phyloP scores from a whole-genome alignment of 2,797 vertebrate genomes.

The Neoniphon sammara region DNA sequence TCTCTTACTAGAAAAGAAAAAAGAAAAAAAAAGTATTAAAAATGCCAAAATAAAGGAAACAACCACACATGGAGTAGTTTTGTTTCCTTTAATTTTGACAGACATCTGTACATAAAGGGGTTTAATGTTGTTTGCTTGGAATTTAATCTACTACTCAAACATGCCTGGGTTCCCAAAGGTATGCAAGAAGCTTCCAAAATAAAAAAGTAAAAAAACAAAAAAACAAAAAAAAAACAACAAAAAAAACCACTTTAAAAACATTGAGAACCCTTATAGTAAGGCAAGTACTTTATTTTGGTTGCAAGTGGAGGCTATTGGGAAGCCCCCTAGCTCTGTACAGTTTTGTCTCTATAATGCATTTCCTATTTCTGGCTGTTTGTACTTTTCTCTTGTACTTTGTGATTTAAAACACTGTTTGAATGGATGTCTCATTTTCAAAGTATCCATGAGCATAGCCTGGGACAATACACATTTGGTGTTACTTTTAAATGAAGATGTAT shows the following conservation, averaged over 20 bases:
- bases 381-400: constrained; percentile 41
- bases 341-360: constrained; percentile 43
- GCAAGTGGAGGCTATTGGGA: constrained; percentile 38
- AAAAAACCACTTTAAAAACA: constrained; percentile 43
- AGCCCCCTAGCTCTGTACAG: constrained; percentile 1
- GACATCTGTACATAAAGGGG: constrained; percentile 32
- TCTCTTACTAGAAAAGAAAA: constrained; percentile 6
- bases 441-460: constrained; percentile 6
- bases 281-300: constrained; percentile 25
- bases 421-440: constrained; percentile 39
- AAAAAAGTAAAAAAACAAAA: background rate
- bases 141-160: constrained; percentile 5
- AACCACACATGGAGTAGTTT: constrained; percentile 13
- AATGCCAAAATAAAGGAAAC: constrained; percentile 42
- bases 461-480: constrained; percentile 36
- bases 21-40: constrained; percentile 17
- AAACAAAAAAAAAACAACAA: no score
- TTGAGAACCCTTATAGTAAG: background rate
- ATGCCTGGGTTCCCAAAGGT: constrained; percentile 7
- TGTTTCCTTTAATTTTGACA: constrained; percentile 47
- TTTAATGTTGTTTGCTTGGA: constrained; percentile 36
- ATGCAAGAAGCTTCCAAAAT: background rate
- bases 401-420: constrained; percentile 42
- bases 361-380: constrained; percentile 49
- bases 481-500: constrained; percentile 49